Base-by-base conservation (phyloP, 2,888 invertebrate species). In the Acleris laterana region DNA sequence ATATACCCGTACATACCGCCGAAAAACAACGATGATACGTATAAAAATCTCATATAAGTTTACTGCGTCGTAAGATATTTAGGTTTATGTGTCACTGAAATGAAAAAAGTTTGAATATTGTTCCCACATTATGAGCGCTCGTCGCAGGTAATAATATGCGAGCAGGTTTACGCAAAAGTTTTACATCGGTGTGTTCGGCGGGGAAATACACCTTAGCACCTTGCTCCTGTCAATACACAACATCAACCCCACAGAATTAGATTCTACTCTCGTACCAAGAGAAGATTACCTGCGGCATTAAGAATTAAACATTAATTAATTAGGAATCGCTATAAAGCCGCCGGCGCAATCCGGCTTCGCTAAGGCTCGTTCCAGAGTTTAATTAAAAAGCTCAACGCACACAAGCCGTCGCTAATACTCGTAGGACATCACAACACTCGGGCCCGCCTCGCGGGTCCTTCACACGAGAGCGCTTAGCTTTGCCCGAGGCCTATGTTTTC, bases 311-410 rank as follows among this genome's bases (percentile, higher is more conserved):
- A 60, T 68, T 64, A 56, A 68, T 63, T 57, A 63, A 68, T 62
- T 66, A 66, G 61, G 56, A 62, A 61, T 59, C 32, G 25, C 66
- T 50, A 49, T 57, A 57, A 66, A 63, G 62, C 63, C 67, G 65
- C 58, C 63, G 69, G 73, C 77, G 77, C 77, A 81, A 75, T 78
- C 77, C 68, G 67, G 70, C 71, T 70, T 67, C 77, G 76, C 77
- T 72, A 70, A 66, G 76, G 77, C 77, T 83, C 79, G 72, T 71
- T 78, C 77, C 77, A 72, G 77, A 74, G 80, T 84, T 86, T 88
- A 88, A 90, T 90, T 90, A 88, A 89, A 89, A 88, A 87, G 87
- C 85, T 81, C 82, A 84, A 79, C 83, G 78, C 75, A 80, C 77
- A 74, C 75, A 83, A 87, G 83, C 76, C 77, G 80, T 74, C 73